Evolutionary conservation across 1,140 invertebrate species (phyloP).

Genomic region (Hylaeus anthracinus): DNA sequence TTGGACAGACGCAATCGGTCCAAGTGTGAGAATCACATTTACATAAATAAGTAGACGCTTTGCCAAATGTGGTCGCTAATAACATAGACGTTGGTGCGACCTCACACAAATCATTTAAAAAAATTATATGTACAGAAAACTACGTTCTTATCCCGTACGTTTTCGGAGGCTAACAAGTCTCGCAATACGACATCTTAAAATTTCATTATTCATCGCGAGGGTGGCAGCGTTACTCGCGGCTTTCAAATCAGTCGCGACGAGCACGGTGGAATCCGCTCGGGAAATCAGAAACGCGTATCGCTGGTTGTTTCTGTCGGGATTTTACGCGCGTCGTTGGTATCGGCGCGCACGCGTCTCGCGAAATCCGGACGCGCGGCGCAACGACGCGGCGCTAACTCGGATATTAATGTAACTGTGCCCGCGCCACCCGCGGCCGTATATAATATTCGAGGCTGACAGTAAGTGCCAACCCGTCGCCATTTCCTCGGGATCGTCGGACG

Average conservation of each 20-base stretch:
- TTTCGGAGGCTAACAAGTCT: background rate
- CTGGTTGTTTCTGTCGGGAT: slow-evolving; percentile 26
- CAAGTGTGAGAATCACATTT: too few relatives aligned
- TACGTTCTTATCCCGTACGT: too few relatives aligned
- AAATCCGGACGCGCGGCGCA: slow-evolving; percentile 16
- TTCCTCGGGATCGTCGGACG: slow-evolving; percentile 18
- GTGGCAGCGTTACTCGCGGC: background rate
- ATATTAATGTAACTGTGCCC: slow-evolving; percentile 56
- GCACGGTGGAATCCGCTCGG: slow-evolving; percentile 9
- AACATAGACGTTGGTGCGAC: too few relatives aligned
- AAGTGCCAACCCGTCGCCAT: slow-evolving; percentile 55
- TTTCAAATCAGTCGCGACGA: slow-evolving; percentile 23
- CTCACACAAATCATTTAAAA: too few relatives aligned
- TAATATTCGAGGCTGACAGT: slow-evolving; percentile 56
- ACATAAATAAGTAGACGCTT: too few relatives aligned
- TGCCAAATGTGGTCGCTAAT: too few relatives aligned
- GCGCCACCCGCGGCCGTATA: slow-evolving; percentile 33
- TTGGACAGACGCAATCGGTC: too few relatives aligned
- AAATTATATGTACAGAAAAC: too few relatives aligned
- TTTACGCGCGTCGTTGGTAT: slow-evolving; percentile 19
- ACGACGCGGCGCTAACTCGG: slow-evolving; percentile 42
- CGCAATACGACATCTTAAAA: background rate
- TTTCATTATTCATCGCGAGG: too few relatives aligned
- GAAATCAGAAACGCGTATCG: slow-evolving; percentile 25
- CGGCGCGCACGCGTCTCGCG: slow-evolving; percentile 25